A percentile compares a stretch with the other conserved stretches of the same genome.
Conservation (phyloP, 2,113 vertebrate species). For the Lipophrys pholis region DNA sequence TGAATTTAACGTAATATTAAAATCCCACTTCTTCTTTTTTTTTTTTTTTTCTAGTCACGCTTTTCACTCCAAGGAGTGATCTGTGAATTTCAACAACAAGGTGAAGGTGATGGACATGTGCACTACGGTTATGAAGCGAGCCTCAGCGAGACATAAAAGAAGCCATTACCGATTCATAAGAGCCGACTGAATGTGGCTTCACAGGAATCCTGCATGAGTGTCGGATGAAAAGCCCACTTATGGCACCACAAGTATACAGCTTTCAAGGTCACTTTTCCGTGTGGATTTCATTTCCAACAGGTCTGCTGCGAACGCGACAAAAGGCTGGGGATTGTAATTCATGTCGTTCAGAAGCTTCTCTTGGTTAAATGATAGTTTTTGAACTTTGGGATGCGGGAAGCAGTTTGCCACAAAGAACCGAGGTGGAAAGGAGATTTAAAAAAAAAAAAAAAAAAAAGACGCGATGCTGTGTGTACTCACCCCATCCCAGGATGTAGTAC, state of each 20-base stretch:
- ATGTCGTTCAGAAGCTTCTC: too few species aligned
- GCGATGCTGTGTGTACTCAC: conserved; percentile 65
- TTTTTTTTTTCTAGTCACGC: too few species aligned
- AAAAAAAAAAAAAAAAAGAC: too few species aligned
- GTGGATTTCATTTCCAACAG: not conserved
- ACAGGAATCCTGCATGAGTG: conserved; percentile 9
- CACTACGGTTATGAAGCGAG: not conserved
- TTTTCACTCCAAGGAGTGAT: too few species aligned
- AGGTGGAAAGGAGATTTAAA: too few species aligned
- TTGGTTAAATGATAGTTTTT: too few species aligned
- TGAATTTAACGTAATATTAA: too few species aligned
- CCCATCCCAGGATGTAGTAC: conserved; percentile 87
- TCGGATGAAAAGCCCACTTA: conserved; percentile 25
- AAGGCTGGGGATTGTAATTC: not conserved
- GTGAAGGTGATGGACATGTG: not conserved
- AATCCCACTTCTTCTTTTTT: too few species aligned
- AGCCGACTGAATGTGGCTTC: not conserved
- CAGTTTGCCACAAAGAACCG: too few species aligned
- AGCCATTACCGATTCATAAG: conserved; percentile 5
- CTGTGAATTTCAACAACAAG: too few species aligned
- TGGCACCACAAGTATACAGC: not conserved
- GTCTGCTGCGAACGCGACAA: not conserved
- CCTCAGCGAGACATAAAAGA: not conserved
- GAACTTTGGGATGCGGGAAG: too few species aligned
- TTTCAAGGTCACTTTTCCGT: conserved; percentile 5